Evolutionary conservation across 2,888 invertebrate species (phyloP).

Genomic region (Bombylius discolor): DNA sequence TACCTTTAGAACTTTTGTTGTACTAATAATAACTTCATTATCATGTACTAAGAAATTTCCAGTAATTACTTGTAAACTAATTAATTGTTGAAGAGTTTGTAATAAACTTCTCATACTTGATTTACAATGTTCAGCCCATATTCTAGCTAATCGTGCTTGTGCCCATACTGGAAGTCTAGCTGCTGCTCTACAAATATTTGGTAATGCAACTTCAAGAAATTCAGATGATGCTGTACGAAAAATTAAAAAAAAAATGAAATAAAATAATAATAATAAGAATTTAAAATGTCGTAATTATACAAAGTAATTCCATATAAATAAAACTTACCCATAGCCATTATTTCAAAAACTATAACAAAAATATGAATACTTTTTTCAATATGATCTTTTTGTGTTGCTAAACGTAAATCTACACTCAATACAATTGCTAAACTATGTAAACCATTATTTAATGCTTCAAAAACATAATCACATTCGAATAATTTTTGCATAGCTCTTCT

Average conservation of each 20-base stretch:
- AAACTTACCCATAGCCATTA: constrained; percentile 51
- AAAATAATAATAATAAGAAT: background rate
- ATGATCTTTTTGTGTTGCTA: constrained; percentile 14
- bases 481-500: constrained; percentile 40
- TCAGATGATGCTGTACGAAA: constrained; percentile 50
- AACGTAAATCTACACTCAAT: constrained; percentile 16
- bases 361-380: constrained; percentile 35
- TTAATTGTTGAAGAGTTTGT: constrained; percentile 73
- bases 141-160: constrained; percentile 65
- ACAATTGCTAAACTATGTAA: constrained; percentile 17
- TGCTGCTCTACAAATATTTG: constrained; percentile 63
- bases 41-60: constrained; percentile 70
- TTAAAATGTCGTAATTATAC: too few relatives aligned
- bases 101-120: constrained; percentile 52
- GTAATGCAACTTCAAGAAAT: constrained; percentile 69
- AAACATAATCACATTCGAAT: constrained; percentile 24
- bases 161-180: constrained; percentile 56
- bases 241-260: background rate
- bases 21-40: constrained; percentile 68
- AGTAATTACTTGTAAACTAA: constrained; percentile 72
- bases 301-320: too few relatives aligned
- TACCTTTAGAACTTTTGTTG: constrained; percentile 80
- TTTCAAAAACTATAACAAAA: constrained; percentile 64
- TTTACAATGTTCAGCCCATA: constrained; percentile 62
- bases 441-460: constrained; percentile 25